phyloP scores from a whole-genome alignment of 1,140 invertebrate species.

The Drosophila funebris region DNA sequence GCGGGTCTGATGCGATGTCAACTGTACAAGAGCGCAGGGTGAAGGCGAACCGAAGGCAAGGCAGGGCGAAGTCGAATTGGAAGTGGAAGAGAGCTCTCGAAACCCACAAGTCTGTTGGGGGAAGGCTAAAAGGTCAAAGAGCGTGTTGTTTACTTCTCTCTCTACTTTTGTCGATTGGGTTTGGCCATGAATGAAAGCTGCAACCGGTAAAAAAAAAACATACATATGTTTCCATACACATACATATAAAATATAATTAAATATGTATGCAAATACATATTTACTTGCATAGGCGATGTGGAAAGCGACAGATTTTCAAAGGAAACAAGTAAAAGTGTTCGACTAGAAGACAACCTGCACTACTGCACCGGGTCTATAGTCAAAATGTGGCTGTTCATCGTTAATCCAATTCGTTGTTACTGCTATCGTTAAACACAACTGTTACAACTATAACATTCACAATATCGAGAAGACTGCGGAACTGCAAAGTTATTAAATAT shows the following conservation, averaged over 20 bases:
- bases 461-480: background rate
- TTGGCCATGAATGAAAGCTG: conserved; percentile 76
- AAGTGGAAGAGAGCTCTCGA: background rate
- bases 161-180: conserved; percentile 4
- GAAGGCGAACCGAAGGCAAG: conserved; percentile 9
- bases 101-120: background rate
- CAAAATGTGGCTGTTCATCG: no score
- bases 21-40: conserved; percentile 49
- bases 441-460: no score
- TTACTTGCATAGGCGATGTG: no score
- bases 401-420: no score
- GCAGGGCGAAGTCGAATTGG: background rate
- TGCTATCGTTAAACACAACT: background rate
- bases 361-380: background rate
- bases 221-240: background rate
- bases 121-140: conserved; percentile 67
- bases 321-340: no score
- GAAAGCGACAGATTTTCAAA: no score
- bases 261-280: no score
- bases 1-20: conserved; percentile 13
- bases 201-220: conserved; percentile 16
- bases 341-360: background rate
- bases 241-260: background rate
- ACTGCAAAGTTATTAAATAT: background rate
- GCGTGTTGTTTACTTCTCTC: conserved; percentile 63